Conservation (phyloP, 2,797 vertebrate species). For the Lithobates sylvaticus region DNA sequence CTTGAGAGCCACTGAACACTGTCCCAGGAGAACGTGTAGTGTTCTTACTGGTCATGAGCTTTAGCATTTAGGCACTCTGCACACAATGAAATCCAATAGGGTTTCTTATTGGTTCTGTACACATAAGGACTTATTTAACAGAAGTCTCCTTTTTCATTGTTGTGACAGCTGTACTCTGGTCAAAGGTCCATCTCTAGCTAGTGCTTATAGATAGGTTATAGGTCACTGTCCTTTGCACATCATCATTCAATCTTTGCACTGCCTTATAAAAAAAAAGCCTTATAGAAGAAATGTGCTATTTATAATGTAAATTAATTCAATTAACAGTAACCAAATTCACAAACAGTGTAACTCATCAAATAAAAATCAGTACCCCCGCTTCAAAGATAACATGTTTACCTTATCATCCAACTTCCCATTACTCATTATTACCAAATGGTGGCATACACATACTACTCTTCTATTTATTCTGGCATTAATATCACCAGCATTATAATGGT, state of each 20-base stretch:
- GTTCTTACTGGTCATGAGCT: too few relatives aligned
- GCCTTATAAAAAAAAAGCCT: background rate
- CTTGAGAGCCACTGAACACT: too few relatives aligned
- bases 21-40: too few relatives aligned
- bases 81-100: too few relatives aligned
- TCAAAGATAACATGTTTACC: background rate
- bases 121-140: too few relatives aligned
- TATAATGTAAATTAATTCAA: background rate
- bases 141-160: background rate
- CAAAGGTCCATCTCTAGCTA: background rate
- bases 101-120: too few relatives aligned
- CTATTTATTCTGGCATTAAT: slow-evolving; percentile 17
- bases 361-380: background rate
- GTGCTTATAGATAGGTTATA: background rate
- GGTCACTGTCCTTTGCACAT: background rate
- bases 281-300: background rate
- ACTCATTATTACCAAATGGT: background rate
- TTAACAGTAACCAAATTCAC: background rate
- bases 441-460: slow-evolving; percentile 14
- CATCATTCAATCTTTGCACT: background rate
- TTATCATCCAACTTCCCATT: slow-evolving; percentile 7
- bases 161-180: background rate
- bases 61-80: too few relatives aligned
- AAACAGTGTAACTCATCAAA: background rate
- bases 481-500: slow-evolving; percentile 31